A percentile compares a stretch with the other conserved stretches of the same genome.
These are phyloP conservation scores for Bedellia somnulentella DNA, from an alignment of 2,888 invertebrate genomes.

Conservation along the genomic window DNA sequence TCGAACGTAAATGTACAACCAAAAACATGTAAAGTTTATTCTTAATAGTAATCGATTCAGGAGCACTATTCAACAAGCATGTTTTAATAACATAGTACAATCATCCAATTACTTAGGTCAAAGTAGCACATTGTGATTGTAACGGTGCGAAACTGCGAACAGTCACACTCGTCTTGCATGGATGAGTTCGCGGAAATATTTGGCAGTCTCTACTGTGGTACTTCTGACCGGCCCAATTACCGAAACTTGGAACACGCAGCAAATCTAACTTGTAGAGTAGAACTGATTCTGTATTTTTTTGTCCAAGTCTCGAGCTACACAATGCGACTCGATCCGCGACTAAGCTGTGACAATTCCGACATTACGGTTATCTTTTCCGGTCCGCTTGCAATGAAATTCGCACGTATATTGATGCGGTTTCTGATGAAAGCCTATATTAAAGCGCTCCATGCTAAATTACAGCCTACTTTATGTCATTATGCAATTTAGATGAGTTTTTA, in stretches of 20 bases:
- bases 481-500: no score
- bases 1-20: no score
- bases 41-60: no score
- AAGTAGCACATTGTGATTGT: slow-evolving; percentile 45
- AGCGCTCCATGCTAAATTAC: no score
- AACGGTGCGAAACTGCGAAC: slow-evolving; percentile 22
- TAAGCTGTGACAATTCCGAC: slow-evolving; percentile 12
- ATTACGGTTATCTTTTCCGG: slow-evolving; percentile 17
- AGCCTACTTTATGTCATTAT: no score
- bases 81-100: no score
- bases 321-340: slow-evolving; percentile 11
- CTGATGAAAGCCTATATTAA: neutral
- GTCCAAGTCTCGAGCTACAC: slow-evolving; percentile 13
- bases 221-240: slow-evolving; percentile 12
- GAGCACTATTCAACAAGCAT: no score
- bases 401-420: slow-evolving; percentile 2
- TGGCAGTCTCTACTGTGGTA: slow-evolving; percentile 13
- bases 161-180: slow-evolving; percentile 40
- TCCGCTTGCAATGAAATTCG: slow-evolving; percentile 11
- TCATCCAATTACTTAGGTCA: no score
- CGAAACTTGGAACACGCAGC: slow-evolving; percentile 22
- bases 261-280: slow-evolving; percentile 31
- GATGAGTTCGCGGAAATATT: slow-evolving; percentile 11
- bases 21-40: no score
- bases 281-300: slow-evolving; percentile 18